phyloP scores from a whole-genome alignment of 2,888 invertebrate species.

The Perizoma affinitatum region DNA sequence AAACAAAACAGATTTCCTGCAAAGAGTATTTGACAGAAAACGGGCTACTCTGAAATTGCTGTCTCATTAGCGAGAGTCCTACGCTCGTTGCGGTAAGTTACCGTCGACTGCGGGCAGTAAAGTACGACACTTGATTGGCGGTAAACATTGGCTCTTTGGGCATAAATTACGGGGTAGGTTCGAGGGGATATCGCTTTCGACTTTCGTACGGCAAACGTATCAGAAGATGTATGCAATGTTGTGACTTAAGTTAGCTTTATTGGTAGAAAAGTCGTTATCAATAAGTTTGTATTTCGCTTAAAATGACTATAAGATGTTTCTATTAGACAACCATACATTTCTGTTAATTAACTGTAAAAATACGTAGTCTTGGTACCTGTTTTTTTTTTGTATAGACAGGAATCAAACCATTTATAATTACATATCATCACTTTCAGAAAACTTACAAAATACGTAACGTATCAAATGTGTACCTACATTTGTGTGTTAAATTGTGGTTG shows the following conservation, averaged over 20 bases:
- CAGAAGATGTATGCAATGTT: constrained; percentile 22
- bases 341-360: neutral
- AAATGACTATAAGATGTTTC: neutral
- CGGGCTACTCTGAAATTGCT: constrained; percentile 52
- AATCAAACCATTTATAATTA: too few relatives aligned
- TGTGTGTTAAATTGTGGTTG: neutral
- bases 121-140: constrained; percentile 73
- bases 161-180: constrained; percentile 37
- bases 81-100: constrained; percentile 75
- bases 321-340: too few relatives aligned
- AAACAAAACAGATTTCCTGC: constrained; percentile 45
- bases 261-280: constrained; percentile 9
- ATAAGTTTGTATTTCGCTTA: constrained; percentile 10
- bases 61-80: constrained; percentile 76
- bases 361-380: neutral
- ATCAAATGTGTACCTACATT: too few relatives aligned
- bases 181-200: constrained; percentile 28
- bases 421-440: too few relatives aligned
- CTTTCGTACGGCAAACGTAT: constrained; percentile 23
- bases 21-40: constrained; percentile 68
- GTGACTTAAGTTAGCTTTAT: constrained; percentile 20
- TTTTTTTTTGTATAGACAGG: too few relatives aligned
- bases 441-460: too few relatives aligned
- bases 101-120: constrained; percentile 67
- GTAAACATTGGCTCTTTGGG: constrained; percentile 52